Base-by-base conservation (phyloP, 2,797 vertebrate species). In the Balearica regulorum region DNA sequence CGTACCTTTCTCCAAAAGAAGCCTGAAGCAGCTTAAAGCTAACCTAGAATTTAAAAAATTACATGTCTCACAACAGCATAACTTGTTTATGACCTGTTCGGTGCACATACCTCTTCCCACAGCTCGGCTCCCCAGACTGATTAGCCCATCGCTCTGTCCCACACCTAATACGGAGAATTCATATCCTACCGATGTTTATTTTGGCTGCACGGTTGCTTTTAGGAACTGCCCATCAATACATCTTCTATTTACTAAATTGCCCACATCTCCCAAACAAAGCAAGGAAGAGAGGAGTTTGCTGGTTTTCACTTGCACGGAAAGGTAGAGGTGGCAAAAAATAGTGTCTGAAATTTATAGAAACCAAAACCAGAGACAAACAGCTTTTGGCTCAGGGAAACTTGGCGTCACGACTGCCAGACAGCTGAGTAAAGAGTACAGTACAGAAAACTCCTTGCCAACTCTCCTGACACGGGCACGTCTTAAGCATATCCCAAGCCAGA, bases 1-100 rank as follows among this genome's bases (percentile, higher is more conserved):
- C 21, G 60, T 6, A 35, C 69, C 64, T 69, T 62, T 18, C 55
- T 92, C 66, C 54, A 55, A 66, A 91, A 88, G 75, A 11, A 80
- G 83, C 37, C 72, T 51, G 31, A 43, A 78, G 41, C 73, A 89
- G 86, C 82, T 61, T 3, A 72, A 64, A 81, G 43, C 77, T 70
- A 93, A 79, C 95, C 90, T 90, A 84, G 90, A 84, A 93, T 95
- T 94, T 57, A 6, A 81, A 53, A 88, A 90, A 94, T 90, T 65
- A 72, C 88, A 72, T 0, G 4, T 92, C 90, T 94, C 28, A 2
- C 11, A 80, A 78, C 58, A 92, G 62, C 2, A 0, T 5, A 28
- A 82, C 35, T 93, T 88, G 87, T 91, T 95, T 79, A 12, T 13
- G 73, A 55, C 54, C 60, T 24, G 51, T 28, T 48, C n/a, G 33